These are phyloP conservation scores for Hyla sarda DNA, from an alignment of 2,113 vertebrate species.

Conservation along the genomic window DNA sequence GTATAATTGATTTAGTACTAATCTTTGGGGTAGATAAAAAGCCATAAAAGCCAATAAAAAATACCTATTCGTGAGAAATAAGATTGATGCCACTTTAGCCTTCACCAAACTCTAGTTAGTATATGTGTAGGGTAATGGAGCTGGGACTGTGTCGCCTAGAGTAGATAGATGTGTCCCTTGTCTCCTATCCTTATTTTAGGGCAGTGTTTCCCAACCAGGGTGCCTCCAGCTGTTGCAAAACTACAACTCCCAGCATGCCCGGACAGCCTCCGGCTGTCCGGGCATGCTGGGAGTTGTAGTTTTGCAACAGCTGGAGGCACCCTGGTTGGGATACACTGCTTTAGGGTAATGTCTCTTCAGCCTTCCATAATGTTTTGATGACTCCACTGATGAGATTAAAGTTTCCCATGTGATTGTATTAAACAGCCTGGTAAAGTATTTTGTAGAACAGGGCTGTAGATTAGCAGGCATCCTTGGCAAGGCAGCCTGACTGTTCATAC, in stretches of 20 bases:
- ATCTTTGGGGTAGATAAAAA: background rate
- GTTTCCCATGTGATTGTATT: slow-evolving; percentile 72
- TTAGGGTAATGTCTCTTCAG: slow-evolving; percentile 57
- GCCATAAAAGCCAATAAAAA: background rate
- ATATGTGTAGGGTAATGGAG: background rate
- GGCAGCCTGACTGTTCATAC: slow-evolving; percentile 84
- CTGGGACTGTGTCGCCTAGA: background rate
- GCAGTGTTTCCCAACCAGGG: too few species aligned
- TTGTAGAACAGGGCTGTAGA: slow-evolving; percentile 80
- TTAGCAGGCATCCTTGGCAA: slow-evolving; percentile 89
- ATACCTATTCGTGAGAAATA: background rate
- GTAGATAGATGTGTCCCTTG: background rate
- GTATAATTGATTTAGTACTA: background rate
- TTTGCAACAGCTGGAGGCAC: too few species aligned
- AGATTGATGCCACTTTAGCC: background rate
- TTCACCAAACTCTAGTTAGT: background rate
- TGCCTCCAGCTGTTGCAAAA: too few species aligned
- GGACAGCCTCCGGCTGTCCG: too few species aligned
- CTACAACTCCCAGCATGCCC: too few species aligned
- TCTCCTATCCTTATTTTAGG: background rate
- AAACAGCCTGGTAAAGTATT: slow-evolving; percentile 79
- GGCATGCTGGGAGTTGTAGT: too few species aligned
- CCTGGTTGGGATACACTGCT: too few species aligned
- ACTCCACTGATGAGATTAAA: slow-evolving; percentile 76
- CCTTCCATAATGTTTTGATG: slow-evolving; percentile 65